phyloP scores from a whole-genome alignment of 2,888 invertebrate species.

The Capitulum mitella region DNA sequence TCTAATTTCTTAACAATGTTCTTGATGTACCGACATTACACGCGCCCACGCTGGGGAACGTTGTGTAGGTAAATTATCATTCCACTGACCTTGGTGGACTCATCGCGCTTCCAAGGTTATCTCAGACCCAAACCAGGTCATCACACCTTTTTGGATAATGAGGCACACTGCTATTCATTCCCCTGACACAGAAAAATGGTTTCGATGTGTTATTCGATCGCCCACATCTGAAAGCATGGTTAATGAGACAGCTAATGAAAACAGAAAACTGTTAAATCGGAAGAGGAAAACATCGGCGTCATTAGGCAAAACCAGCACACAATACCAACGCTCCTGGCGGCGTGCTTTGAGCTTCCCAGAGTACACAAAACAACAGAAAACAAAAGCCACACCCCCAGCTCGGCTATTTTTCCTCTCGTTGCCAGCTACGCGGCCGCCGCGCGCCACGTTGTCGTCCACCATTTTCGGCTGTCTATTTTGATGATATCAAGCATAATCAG shows the following conservation, averaged over 20 bases:
- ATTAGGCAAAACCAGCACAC: not conserved
- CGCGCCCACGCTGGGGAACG: too few relatives aligned
- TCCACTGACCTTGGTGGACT: too few relatives aligned
- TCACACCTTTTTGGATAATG: too few relatives aligned
- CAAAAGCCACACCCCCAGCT: too few relatives aligned
- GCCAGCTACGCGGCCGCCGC: not conserved
- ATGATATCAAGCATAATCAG: not conserved
- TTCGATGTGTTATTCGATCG: not conserved
- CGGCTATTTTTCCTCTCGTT: not conserved
- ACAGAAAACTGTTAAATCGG: not conserved
- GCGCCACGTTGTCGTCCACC: not conserved
- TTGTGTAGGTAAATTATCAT: too few relatives aligned
- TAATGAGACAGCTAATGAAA: not conserved
- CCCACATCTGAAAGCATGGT: not conserved
- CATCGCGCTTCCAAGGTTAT: too few relatives aligned
- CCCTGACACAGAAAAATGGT: not conserved
- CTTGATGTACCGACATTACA: too few relatives aligned
- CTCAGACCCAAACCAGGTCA: too few relatives aligned
- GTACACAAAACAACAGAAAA: not conserved
- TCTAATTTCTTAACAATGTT: too few relatives aligned
- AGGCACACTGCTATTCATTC: not conserved
- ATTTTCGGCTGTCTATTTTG: slow-evolving; percentile 8
- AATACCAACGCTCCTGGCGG: not conserved
- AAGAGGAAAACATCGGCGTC: not conserved
- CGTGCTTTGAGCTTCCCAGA: not conserved